phyloP scores from a whole-genome alignment of 1,140 invertebrate genomes.

The Atta texana region DNA sequence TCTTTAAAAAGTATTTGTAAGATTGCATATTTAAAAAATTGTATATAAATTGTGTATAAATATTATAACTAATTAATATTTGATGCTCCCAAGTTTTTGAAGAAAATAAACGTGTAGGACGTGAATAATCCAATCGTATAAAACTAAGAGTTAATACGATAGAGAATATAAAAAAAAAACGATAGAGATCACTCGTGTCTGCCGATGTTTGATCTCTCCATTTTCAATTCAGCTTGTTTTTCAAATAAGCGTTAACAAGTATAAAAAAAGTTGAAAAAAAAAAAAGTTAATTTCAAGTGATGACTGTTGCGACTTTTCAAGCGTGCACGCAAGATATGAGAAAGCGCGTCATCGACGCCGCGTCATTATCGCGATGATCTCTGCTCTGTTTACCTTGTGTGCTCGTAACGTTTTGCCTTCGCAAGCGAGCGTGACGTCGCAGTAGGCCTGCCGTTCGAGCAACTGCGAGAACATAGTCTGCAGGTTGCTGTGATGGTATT shows the following conservation, averaged over 20 bases:
- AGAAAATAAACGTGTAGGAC: too few relatives aligned
- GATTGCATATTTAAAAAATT: too few relatives aligned
- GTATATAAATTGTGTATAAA: too few relatives aligned
- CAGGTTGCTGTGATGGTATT: conserved; percentile 95
- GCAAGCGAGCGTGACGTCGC: conserved; percentile 96
- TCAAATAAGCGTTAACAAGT: not conserved
- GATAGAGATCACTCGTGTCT: not conserved
- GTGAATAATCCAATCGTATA: too few relatives aligned
- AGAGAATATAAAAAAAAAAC: not conserved
- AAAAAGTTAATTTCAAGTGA: not conserved
- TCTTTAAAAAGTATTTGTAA: too few relatives aligned
- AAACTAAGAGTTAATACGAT: not conserved
- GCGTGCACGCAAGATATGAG: not conserved
- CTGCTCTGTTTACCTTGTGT: conserved; percentile 90
- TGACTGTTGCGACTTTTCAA: not conserved
- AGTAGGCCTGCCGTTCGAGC: conserved; percentile 94
- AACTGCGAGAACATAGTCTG: conserved; percentile 96
- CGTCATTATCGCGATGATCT: conserved; percentile 34
- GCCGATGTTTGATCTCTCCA: not conserved
- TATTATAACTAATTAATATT: too few relatives aligned
- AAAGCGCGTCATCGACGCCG: conserved; percentile 25
- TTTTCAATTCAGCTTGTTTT: not conserved
- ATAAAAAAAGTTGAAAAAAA: not conserved
- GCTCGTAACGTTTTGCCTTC: conserved; percentile 95
- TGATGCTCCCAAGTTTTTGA: too few relatives aligned